A percentile compares a stretch with the other conserved stretches of the same genome.
Evolutionary conservation across 1,140 invertebrate species (phyloP).

Genomic region (Drosophila nigrodunni): DNA sequence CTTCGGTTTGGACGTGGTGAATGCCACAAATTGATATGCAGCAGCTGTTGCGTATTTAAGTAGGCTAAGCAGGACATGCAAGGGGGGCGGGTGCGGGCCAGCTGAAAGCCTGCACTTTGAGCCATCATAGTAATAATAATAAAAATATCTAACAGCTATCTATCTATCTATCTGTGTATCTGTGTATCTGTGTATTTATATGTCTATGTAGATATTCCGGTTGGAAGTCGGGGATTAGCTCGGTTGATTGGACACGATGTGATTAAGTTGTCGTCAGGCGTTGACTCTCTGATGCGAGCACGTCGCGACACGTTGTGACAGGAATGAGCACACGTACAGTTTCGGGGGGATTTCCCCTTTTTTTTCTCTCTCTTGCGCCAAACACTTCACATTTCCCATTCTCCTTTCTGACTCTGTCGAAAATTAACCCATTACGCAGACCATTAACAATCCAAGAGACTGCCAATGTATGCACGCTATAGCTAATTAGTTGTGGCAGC

Average conservation of each 20-base stretch:
- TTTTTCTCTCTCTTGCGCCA: background rate
- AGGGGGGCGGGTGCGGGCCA: background rate
- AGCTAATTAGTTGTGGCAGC: slow-evolving; percentile 77
- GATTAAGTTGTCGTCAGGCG: slow-evolving; percentile 74
- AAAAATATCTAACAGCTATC: slow-evolving; percentile 43
- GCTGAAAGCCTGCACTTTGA: slow-evolving; percentile 9
- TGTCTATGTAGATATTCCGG: slow-evolving; percentile 40
- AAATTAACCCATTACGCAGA: slow-evolving; percentile 82
- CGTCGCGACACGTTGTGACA: slow-evolving; percentile 43
- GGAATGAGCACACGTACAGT: background rate
- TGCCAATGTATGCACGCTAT: slow-evolving; percentile 68
- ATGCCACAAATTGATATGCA: slow-evolving; percentile 76
- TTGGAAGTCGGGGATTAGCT: slow-evolving; percentile 57
- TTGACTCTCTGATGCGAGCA: slow-evolving; percentile 43
- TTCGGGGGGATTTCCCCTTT: background rate
- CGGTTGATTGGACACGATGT: slow-evolving; percentile 79
- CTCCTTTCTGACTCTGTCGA: slow-evolving; percentile 16
- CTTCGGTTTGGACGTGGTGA: slow-evolving; percentile 18
- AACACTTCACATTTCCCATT: slow-evolving; percentile 4
- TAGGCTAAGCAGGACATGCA: background rate
- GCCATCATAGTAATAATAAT: slow-evolving; percentile 44
- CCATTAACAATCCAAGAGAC: slow-evolving; percentile 57
- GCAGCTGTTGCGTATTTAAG: slow-evolving; percentile 68
- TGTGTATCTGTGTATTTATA: background rate
- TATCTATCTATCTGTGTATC: slow-evolving; percentile 10